Percentiles rank a stretch among this genome's conserved stretches.
Evolutionary conservation across 64 coral and sea anemone genomes (phyloP).

Genomic region (Porites australiensis): DNA sequence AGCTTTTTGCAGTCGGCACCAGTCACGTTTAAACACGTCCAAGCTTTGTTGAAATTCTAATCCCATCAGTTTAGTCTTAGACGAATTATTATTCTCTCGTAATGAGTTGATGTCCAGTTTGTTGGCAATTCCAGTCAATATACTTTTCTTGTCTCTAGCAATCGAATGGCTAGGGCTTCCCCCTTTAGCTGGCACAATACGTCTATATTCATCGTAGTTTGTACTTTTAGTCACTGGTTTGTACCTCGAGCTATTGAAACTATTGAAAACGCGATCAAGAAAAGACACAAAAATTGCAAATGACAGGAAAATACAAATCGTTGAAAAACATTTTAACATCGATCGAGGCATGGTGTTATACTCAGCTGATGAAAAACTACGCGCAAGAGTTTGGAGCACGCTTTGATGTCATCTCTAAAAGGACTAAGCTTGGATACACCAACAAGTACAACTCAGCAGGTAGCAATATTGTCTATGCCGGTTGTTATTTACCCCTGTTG

Average conservation of each 20-base stretch:
- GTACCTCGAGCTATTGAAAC: neutral
- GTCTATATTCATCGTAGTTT: neutral
- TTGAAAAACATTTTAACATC: neutral
- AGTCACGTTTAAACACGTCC: slow-evolving; percentile 58
- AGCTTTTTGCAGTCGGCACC: slow-evolving; percentile 75
- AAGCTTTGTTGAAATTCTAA: neutral
- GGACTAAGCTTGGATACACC: too few species aligned
- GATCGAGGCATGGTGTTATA: slow-evolving; percentile 1
- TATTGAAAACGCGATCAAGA: slow-evolving; percentile 1
- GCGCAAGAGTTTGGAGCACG: too few species aligned
- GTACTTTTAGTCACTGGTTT: neutral
- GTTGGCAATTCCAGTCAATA: too few species aligned
- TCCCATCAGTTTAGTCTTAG: too few species aligned
- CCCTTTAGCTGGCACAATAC: neutral
- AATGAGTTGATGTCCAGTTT: too few species aligned
- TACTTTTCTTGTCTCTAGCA: too few species aligned
- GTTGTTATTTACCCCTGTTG: too few species aligned
- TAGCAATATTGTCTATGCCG: too few species aligned
- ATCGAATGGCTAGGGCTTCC: neutral
- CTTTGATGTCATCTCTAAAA: too few species aligned
- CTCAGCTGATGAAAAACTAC: neutral
- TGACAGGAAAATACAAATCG: neutral
- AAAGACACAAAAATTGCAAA: neutral
- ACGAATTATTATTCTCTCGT: too few species aligned
- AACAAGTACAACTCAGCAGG: too few species aligned